A percentile compares a stretch with the other conserved stretches of the same genome.
These are phyloP conservation scores for Lacerta agilis DNA, from an alignment of 2,797 vertebrate genomes.

Conservation along the genomic window DNA sequence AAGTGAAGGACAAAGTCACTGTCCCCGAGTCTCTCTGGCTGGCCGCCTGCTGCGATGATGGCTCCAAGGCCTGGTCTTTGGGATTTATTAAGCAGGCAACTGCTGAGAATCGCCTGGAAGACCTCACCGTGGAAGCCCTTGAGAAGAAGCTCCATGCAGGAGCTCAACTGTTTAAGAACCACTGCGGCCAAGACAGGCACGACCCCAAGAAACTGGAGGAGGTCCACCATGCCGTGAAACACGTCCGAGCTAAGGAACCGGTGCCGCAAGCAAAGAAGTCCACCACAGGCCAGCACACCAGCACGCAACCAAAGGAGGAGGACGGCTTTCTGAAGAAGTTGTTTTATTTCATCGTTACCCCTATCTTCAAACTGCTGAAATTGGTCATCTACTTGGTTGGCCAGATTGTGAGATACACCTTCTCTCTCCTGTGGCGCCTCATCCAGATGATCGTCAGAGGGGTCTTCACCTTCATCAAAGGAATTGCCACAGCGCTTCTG, in stretches of 20 bases:
- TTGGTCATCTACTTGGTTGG: slow-evolving; percentile 67
- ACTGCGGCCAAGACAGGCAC: slow-evolving; percentile 65
- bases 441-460: slow-evolving; percentile 59
- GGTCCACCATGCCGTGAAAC: slow-evolving; percentile 67
- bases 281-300: neutral
- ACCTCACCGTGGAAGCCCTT: slow-evolving; percentile 72
- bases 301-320: slow-evolving; percentile 1
- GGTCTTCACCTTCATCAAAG: slow-evolving; percentile 70
- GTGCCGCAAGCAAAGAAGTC: neutral
- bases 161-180: slow-evolving; percentile 73
- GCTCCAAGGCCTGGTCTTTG: slow-evolving; percentile 74
- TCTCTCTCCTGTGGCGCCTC: slow-evolving; percentile 71
- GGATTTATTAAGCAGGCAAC: slow-evolving; percentile 70
- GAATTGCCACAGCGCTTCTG: slow-evolving; percentile 74
- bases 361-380: slow-evolving; percentile 74
- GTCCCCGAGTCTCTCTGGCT: slow-evolving; percentile 79
- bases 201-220: slow-evolving; percentile 69
- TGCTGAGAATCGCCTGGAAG: slow-evolving; percentile 63
- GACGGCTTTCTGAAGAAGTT: slow-evolving; percentile 58
- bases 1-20: slow-evolving; percentile 69
- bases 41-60: slow-evolving; percentile 79
- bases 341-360: slow-evolving; percentile 61
- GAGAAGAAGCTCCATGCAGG: slow-evolving; percentile 71
- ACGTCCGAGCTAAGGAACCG: slow-evolving; percentile 70
- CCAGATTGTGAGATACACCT: slow-evolving; percentile 67